These are phyloP conservation scores for Cercopithecus mona DNA, from an alignment of 2,113 vertebrate species.

Conservation along the genomic window DNA sequence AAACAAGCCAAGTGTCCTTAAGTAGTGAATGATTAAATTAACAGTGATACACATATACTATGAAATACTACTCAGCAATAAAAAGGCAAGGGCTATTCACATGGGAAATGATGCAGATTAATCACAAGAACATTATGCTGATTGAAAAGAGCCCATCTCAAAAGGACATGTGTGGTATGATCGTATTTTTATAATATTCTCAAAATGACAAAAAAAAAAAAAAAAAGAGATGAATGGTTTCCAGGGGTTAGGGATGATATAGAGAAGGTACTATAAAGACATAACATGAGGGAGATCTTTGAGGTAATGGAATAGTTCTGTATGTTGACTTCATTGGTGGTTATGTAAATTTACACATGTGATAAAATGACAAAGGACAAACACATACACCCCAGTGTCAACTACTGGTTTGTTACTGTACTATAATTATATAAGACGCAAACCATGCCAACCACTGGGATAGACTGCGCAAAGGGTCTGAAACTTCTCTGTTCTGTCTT, in stretches of 20 bases:
- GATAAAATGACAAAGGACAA: neutral
- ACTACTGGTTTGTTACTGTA: neutral
- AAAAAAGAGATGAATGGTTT: neutral
- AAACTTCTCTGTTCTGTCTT: neutral
- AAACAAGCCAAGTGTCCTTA: neutral
- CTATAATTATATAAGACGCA: neutral
- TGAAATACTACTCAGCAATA: neutral
- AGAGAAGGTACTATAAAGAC: neutral
- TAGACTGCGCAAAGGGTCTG: neutral
- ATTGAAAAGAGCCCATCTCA: neutral
- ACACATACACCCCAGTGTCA: neutral
- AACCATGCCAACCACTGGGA: neutral
- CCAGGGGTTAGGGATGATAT: neutral
- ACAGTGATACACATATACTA: no score
- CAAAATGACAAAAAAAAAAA: neutral
- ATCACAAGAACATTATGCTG: neutral
- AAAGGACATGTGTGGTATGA: neutral
- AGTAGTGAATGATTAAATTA: neutral
- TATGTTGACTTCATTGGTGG: neutral
- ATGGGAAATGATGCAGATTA: neutral
- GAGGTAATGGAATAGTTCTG: neutral
- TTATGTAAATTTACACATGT: neutral
- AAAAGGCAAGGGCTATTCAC: neutral
- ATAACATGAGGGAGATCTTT: neutral
- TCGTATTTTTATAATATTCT: neutral